Evolutionary conservation across 2,797 vertebrate species (phyloP), one percentile per base, ranked within the genome.

Genomic region (Enteromius mattozi): DNA sequence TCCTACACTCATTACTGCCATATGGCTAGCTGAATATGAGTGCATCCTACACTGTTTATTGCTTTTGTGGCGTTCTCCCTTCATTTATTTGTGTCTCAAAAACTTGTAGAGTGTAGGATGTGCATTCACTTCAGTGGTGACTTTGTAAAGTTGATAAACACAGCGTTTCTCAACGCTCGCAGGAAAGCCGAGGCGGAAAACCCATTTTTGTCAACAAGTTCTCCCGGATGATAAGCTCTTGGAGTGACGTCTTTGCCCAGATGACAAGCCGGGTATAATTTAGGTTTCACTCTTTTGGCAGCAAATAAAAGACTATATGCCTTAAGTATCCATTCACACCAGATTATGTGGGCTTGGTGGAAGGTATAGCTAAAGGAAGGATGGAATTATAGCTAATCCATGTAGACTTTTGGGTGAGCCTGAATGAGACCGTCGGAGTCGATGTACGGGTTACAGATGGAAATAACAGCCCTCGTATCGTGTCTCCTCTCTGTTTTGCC

Each of bases 311-410:
- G 83, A 63, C 75, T 63, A 69, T 74, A 40, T 88, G 78, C 56
- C 71, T 88, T 86, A 87, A 85, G 84, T 84, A 78, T 70, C 21
- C 81, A 88, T 88, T 88, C 85, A 90, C 76, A 83, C 47, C 76
- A 35, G 85, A 88, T 88, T 87, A 88, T 90, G 83, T 86, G 59
- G 86, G 88, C 14, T 56, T 69, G 37, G 61, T 78, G 78, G 74
- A 88, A 85, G 37, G 80, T 88, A 71, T 83, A 70, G 47, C n/a
- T 27, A 76, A 47, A 82, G 63, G 76, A 78, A 80, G 83, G 83
- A 85, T 84, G 86, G 86, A 85, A 88, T 87, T 87, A 88, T 51
- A 72, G 75, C 71, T 88, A 87, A 90, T 88, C 85, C 85, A 12
- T 71, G 75, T 77, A 72, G 86, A 87, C 81, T 86, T 86, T 76